phyloP scores from a whole-genome alignment of 2,113 vertebrate species.

The Lycocorax pyrrhopterus region DNA sequence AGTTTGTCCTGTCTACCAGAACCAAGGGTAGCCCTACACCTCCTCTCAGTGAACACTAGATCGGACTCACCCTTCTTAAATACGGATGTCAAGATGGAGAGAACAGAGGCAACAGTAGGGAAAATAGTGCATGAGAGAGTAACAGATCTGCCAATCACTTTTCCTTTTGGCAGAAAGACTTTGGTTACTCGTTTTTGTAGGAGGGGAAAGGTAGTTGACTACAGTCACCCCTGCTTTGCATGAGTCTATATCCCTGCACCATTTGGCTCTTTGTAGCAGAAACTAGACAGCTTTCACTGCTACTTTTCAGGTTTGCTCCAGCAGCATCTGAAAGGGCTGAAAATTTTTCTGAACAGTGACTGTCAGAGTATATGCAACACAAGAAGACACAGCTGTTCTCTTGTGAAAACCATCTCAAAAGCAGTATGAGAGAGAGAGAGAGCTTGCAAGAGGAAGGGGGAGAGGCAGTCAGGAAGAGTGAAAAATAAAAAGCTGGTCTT shows the following conservation, averaged over 20 bases:
- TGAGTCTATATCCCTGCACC: not conserved
- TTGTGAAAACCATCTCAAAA: not conserved
- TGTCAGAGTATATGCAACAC: not conserved
- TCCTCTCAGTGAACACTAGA: not conserved
- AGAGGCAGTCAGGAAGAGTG: not conserved
- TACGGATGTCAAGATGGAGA: not conserved
- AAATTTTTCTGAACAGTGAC: not conserved
- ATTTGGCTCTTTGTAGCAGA: not conserved
- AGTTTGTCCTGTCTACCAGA: not conserved
- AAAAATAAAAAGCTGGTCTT: constrained; percentile 11
- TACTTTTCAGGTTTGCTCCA: not conserved
- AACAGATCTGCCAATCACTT: not conserved
- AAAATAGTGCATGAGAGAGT: not conserved
- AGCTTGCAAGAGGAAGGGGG: not conserved
- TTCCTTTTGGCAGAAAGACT: not conserved
- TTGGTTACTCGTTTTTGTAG: not conserved
- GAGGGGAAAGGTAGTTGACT: not conserved
- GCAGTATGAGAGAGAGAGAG: not conserved
- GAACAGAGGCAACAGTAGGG: not conserved
- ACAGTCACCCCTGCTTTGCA: not conserved
- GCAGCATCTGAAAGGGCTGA: not conserved
- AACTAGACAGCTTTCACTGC: not conserved
- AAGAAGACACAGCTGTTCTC: not conserved
- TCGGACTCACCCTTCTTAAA: not conserved
- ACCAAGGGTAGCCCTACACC: not conserved